Percentiles rank a stretch among this genome's conserved stretches.
Evolutionary conservation across 1,140 invertebrate genomes (phyloP).

Genomic region (Listronotus oregonensis): DNA sequence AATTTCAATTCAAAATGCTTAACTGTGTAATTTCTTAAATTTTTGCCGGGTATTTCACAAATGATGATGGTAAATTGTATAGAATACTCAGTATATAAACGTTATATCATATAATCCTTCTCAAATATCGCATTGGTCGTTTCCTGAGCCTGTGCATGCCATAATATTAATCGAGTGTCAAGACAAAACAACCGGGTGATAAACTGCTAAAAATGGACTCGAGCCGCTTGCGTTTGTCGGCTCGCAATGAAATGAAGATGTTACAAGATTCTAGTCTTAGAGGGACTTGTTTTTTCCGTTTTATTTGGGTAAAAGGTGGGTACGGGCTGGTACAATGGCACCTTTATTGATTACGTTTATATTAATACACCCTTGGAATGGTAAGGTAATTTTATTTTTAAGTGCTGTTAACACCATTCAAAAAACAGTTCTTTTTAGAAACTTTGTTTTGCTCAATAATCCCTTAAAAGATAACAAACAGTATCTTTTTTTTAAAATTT

Average conservation of each 20-base stretch:
- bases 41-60: too few relatives aligned
- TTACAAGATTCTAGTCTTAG: constrained; percentile 47
- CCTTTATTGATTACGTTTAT: constrained; percentile 24
- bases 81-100: too few relatives aligned
- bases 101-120: constrained; percentile 20
- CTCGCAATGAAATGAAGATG: constrained; percentile 47
- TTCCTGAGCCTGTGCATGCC: constrained; percentile 50
- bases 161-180: constrained; percentile 57
- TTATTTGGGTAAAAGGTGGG: constrained; percentile 32
- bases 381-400: too few relatives aligned
- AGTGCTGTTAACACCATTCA: too few relatives aligned
- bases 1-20: too few relatives aligned
- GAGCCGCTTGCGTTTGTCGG: constrained; percentile 49
- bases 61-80: too few relatives aligned
- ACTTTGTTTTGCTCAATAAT: too few relatives aligned
- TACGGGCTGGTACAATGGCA: constrained; percentile 38
- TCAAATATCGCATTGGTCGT: constrained; percentile 40
- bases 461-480: too few relatives aligned
- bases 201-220: constrained; percentile 54
- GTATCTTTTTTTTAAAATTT: too few relatives aligned
- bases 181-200: constrained; percentile 55
- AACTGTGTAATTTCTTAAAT: too few relatives aligned
- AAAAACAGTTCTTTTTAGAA: too few relatives aligned
- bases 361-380: too few relatives aligned
- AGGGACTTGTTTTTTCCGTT: constrained; percentile 33